Base-by-base conservation (phyloP, 1,140 invertebrate genomes). In the Cherax destructor region DNA sequence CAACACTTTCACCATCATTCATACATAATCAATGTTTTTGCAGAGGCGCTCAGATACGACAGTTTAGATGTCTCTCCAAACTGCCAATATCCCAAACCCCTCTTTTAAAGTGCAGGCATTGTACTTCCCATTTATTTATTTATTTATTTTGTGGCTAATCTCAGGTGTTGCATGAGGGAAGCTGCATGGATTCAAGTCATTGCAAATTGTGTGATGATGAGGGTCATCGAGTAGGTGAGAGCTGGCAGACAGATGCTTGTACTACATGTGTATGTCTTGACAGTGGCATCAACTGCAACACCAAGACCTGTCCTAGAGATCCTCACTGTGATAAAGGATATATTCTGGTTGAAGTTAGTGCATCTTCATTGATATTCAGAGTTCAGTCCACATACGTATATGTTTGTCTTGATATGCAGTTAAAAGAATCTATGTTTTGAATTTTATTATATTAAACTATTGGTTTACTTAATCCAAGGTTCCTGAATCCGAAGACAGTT, bases 141-240 rank as follows among this genome's bases (percentile, higher is more conserved):
- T 41, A 41, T 41, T 41, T 41, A 41, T 41, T 41, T 41, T 41
- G 30, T 41, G 30, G 30, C 30, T 65, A 18, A 65, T n/a, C 56
- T 41, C 86, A 96, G 95, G 96, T 96, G 0, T 94, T 96, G 81
- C 94, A 95, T 30, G 96, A 96, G 93, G 95, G 95, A 88, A 95
- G 94, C 4, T 97, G 96, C 92, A 95, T 96, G 7, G 94, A 95
- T 72, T 94, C 95, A 65, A 94, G 91, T 5, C 95, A 95, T 41
- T 97, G 97, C 93, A 95, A 95, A 83, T 95, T 96, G 0, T 97
- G 97, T 93, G 97, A 97, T 92, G 94, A 94, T n/a, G 95, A 95
- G n/a, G 96, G 96, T 84, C 96, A 97, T 92, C 95, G 95, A 41
- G 95, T 95, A 1, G 96, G 96, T 1, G 96, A 96, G 91, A 94